phyloP scores from a whole-genome alignment of 2,888 invertebrate species.

The Nebria salina region DNA sequence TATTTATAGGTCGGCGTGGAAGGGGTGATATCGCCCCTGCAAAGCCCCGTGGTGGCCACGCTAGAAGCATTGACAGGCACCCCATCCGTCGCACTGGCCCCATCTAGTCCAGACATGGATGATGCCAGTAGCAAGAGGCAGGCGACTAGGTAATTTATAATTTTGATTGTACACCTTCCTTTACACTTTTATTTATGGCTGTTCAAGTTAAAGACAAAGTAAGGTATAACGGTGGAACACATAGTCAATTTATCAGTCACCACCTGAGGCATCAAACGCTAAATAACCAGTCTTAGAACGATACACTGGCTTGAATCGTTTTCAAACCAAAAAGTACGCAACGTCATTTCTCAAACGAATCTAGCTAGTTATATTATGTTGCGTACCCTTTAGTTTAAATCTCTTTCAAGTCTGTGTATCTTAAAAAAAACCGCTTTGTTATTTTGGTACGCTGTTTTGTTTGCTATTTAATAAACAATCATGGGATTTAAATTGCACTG shows the following conservation, averaged over 20 bases:
- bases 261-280: neutral
- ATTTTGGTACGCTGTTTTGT: no score
- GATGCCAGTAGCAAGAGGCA: slow-evolving; percentile 80
- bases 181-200: neutral
- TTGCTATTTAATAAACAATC: no score
- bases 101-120: slow-evolving; percentile 71
- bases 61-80: slow-evolving; percentile 37
- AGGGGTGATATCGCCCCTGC: slow-evolving; percentile 43
- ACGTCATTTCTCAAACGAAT: no score
- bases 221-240: neutral
- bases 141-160: slow-evolving; percentile 67
- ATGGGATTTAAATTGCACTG: no score
- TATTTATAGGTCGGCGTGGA: slow-evolving; percentile 32
- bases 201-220: neutral
- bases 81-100: slow-evolving; percentile 59
- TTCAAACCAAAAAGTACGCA: no score
- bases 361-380: no score
- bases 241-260: neutral
- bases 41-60: slow-evolving; percentile 45
- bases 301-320: no score
- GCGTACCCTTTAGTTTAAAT: no score
- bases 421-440: no score
- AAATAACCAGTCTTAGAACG: neutral
- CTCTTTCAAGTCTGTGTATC: no score
- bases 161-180: neutral